Base-by-base conservation (phyloP, 2,888 invertebrate genomes). In the Hesperia comma region DNA sequence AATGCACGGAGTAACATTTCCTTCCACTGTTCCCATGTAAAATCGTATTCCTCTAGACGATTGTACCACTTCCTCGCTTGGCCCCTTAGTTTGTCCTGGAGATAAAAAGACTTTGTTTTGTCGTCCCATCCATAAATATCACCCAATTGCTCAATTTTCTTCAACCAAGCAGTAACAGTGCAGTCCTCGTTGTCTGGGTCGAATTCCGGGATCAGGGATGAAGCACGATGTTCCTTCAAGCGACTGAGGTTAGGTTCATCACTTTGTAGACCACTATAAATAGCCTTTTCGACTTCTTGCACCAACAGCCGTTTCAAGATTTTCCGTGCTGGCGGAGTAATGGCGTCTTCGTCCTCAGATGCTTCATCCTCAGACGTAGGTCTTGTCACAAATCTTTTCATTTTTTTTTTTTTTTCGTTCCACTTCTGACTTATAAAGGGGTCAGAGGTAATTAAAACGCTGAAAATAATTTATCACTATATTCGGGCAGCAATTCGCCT, bases 1-100 rank as follows among this genome's bases (percentile, higher is more conserved):
- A 79, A 77, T 0, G 77, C 75, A 0, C 75, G 69, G 2, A 70
- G 2, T 4, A 78, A 8, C 72, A 77, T 70, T 0, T 58, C 7
- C 40, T 77, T 78, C 76, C 77, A 79, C 8, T 79, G 68, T 6
- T 68, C 67, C 77, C 77, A 78, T 0, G 74, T 49, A 46, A 70
- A 71, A 56, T 77, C 53, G 26, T 79, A 77, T 6, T 76, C 72
- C 2, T 77, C 76, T 0, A 78, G 66, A 74, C 15, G 77, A 67
- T 68, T 69, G 51, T 69, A 79, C 71, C 75, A 79, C 53, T 70
- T 71, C 2, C 70, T 55, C 0, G 76, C 77, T 66, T 75, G 74
- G 8, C 78, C 77, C n/a, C 71, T 54, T 8, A 76, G 37, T 58
- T 71, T 75, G 7, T 71, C 73, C 69, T 77, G 74, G 0, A 76